Evolutionary conservation across 2,888 invertebrate genomes (phyloP), one percentile per base, ranked within the genome.

Genomic region (Tuberolachnus salignus): DNA sequence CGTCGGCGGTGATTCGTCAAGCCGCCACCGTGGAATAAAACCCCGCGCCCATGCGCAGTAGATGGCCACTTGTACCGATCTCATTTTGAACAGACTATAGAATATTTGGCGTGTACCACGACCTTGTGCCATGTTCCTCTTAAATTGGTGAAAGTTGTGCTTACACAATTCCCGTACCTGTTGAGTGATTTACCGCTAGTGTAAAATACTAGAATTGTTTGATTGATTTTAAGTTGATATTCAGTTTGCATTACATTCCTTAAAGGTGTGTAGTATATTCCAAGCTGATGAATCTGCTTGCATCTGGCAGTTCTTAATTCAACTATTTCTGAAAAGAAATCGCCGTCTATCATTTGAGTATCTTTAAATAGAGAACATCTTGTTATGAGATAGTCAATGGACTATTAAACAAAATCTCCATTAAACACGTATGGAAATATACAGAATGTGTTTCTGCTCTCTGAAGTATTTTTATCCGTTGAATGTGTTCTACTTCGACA

Each of bases 391-490:
- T 64, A 64, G 21, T 46, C 26, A 3, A 23, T 42, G 13, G n/a
- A n/a, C n/a, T n/a, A n/a, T n/a, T n/a, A n/a, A n/a, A n/a, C n/a
- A n/a, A n/a, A n/a, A n/a, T n/a, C n/a, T 16, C n/a, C 6, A 21
- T 64, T 8, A 23, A 21, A 44, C 64, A 64, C 14, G 64, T 14
- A 21, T 44, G 13, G 13, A 44, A 44, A 63, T 19, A 44, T n/a
- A n/a, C n/a, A n/a, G n/a, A n/a, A n/a, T n/a, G n/a, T n/a, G n/a
- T 63, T 11, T 63, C 63, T 44, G 44, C 44, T 44, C 16, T 63
- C 13, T 63, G 63, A 11, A 63, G 19, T 1, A 63, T 19, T 44
- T 44, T 42, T 14, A 63, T 63, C 19, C 63, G 11, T n/a, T n/a
- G 6, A 19, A 63, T 44, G 11, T 4, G 6, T 63, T 63, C 19